Conservation (phyloP, 2,888 invertebrate species). For the Oscheius sp. region DNA sequence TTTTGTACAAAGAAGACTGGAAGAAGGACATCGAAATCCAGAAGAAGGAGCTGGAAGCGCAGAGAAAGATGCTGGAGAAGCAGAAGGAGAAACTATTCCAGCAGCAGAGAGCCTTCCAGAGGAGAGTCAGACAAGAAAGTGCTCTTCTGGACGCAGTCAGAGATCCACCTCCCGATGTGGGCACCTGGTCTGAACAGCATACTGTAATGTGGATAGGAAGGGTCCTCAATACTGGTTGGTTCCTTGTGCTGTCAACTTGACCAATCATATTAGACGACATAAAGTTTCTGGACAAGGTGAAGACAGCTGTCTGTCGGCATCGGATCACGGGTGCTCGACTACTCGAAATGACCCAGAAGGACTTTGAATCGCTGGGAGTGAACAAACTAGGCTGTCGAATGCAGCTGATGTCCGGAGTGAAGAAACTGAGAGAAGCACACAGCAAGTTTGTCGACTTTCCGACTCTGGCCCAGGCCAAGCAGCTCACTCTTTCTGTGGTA, state of each 20-base stretch:
- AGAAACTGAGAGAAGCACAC: slow-evolving; percentile 41
- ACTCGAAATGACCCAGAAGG: slow-evolving; percentile 60
- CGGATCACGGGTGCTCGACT: slow-evolving; percentile 63
- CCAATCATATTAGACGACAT: slow-evolving; percentile 41
- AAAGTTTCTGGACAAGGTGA: slow-evolving; percentile 54
- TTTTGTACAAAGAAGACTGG: slow-evolving; percentile 63
- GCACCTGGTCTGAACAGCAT: slow-evolving; percentile 63
- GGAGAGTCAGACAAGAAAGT: slow-evolving; percentile 45
- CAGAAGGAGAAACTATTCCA: slow-evolving; percentile 59
- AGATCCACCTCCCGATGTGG: slow-evolving; percentile 51
- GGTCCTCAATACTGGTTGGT: slow-evolving; percentile 44
- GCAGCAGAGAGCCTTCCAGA: slow-evolving; percentile 57
- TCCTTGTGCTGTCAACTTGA: neutral
- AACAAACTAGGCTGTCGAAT: slow-evolving; percentile 47
- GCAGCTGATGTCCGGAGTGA: slow-evolving; percentile 46
- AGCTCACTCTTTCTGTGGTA: slow-evolving; percentile 43
- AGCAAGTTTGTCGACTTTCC: slow-evolving; percentile 48
- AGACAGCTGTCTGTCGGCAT: slow-evolving; percentile 56
- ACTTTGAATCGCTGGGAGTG: slow-evolving; percentile 63
- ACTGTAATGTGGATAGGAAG: slow-evolving; percentile 62
- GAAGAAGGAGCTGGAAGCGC: slow-evolving; percentile 54
- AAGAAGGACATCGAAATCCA: slow-evolving; percentile 60
- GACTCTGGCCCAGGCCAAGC: slow-evolving; percentile 45
- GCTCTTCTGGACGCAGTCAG: slow-evolving; percentile 31
- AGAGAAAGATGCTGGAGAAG: slow-evolving; percentile 57